Evolutionary conservation across 2,888 invertebrate genomes (phyloP).

Genomic region (Julus scandinavius): DNA sequence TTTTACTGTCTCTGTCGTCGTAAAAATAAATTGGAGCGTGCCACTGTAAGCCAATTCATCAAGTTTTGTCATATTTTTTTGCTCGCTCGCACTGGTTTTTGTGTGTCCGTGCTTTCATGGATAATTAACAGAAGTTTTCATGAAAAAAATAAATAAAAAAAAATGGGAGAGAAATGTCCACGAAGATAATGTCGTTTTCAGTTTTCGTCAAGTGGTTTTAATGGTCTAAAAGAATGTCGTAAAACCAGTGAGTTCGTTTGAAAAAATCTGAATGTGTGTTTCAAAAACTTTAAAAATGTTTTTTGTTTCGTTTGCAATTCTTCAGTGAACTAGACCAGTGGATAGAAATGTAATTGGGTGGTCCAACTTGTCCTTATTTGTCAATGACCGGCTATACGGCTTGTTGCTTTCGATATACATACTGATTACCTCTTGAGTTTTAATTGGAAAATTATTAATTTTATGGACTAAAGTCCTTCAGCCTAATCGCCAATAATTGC

Average conservation of each 20-base stretch:
- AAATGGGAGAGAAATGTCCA: conserved; percentile 33
- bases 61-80: neutral
- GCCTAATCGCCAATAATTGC: neutral
- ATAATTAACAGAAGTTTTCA: neutral
- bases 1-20: neutral
- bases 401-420: neutral
- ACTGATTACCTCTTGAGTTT: neutral
- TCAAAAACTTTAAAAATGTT: neutral
- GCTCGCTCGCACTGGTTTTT: neutral
- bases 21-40: conserved; percentile 14
- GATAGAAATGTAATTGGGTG: neutral
- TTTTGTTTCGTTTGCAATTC: neutral
- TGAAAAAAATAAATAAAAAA: neutral
- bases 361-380: conserved; percentile 21
- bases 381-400: neutral
- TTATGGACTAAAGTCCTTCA: neutral
- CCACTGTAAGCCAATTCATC: neutral
- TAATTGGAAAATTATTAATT: neutral
- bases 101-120: neutral
- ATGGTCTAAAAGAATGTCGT: conserved; percentile 1
- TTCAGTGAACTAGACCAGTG: neutral
- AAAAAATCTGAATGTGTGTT: neutral
- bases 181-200: neutral
- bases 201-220: conserved; percentile 26
- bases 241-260: neutral